A percentile compares a stretch with the other conserved stretches of the same genome.
These are phyloP conservation scores for Porites lobata DNA, from an alignment of 92 coral and sea anemone species.

Conservation along the genomic window DNA sequence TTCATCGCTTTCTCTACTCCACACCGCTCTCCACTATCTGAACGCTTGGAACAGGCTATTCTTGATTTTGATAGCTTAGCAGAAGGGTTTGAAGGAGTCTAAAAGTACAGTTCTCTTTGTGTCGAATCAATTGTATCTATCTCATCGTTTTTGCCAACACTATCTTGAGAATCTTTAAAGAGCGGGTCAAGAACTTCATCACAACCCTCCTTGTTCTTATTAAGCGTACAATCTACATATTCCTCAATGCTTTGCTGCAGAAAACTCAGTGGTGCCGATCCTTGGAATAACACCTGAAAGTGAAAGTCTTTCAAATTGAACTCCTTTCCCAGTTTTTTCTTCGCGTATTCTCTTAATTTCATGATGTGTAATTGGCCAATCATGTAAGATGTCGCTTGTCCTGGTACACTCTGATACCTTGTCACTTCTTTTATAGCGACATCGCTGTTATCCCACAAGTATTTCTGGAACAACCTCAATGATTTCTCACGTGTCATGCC, in stretches of 20 bases:
- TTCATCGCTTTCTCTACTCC: no score
- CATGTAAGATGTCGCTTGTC: conserved; percentile 96
- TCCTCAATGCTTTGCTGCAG: conserved; percentile 81
- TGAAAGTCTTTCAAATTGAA: conserved; percentile 93
- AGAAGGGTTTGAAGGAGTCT: neutral
- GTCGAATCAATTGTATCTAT: neutral
- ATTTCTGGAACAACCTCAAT: conserved; percentile 68
- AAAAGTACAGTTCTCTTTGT: conserved; percentile 28
- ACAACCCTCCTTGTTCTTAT: conserved; percentile 74
- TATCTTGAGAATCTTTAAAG: neutral
- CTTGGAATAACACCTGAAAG: conserved; percentile 83
- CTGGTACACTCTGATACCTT: conserved; percentile 92
- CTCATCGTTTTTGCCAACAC: neutral
- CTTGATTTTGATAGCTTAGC: no score
- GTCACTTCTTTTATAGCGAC: conserved; percentile 87
- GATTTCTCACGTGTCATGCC: conserved; percentile 75
- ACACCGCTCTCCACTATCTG: no score
- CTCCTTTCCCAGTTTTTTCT: conserved; percentile 61
- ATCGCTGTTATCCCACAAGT: conserved; percentile 88
- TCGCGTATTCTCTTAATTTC: conserved; percentile 78
- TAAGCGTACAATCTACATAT: conserved; percentile 79
- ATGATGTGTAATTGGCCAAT: conserved; percentile 86
- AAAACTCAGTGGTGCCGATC: conserved; percentile 89
- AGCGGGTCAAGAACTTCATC: conserved; percentile 65
- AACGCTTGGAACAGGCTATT: no score